Evolutionary conservation across 2,797 vertebrate genomes (phyloP).

Genomic region (Gila robusta): DNA sequence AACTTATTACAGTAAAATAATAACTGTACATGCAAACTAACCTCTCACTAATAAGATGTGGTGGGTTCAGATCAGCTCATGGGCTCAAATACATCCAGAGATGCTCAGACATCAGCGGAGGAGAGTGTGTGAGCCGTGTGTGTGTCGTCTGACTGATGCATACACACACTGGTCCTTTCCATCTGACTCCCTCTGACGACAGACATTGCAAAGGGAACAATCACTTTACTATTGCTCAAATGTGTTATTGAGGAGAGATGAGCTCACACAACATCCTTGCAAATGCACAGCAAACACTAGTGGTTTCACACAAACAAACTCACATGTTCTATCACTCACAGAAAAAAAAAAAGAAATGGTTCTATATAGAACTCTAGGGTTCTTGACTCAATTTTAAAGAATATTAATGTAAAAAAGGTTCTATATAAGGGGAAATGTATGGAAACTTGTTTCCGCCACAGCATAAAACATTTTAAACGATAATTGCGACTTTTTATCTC

Average conservation of each 20-base stretch:
- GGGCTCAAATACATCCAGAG: neutral
- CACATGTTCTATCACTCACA: neutral
- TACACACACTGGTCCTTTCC: neutral
- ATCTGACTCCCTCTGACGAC: neutral
- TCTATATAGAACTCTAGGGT: neutral
- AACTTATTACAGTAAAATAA: neutral
- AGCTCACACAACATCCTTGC: neutral
- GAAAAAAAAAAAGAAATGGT: neutral
- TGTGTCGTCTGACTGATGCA: neutral
- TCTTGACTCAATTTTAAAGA: neutral
- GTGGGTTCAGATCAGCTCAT: neutral
- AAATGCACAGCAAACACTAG: neutral
- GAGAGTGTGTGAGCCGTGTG: neutral
- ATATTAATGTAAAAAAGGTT: neutral
- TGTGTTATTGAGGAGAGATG: neutral
- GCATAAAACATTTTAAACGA: too few species aligned
- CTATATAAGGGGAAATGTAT: too few species aligned
- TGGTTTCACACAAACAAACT: neutral
- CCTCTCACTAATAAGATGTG: neutral
- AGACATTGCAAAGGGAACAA: neutral
- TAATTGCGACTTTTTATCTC: too few species aligned
- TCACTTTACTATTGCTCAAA: neutral
- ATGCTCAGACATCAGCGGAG: neutral
- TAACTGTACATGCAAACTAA: neutral
- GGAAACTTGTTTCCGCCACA: too few species aligned